Conservation (phyloP, 64 coral and sea anemone genomes). For the Platygyra sinensis region DNA sequence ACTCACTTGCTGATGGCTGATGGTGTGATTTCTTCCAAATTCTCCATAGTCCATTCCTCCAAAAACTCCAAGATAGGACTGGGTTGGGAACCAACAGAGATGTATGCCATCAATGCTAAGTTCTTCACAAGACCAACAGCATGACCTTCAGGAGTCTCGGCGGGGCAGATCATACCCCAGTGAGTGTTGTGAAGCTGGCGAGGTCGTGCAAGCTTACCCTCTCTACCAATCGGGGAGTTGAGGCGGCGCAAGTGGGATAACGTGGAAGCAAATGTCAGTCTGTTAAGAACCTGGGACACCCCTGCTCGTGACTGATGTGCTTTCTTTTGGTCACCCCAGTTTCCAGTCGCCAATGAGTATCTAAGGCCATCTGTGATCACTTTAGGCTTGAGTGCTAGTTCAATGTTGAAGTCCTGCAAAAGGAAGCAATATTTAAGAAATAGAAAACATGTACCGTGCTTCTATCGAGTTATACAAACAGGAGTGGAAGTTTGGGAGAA, state of each 20-base stretch:
- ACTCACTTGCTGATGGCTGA: conserved; percentile 95
- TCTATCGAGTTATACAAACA: too few species aligned
- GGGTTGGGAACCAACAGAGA: conserved; percentile 97
- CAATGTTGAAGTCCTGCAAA: conserved; percentile 94
- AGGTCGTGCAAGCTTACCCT: conserved; percentile 96
- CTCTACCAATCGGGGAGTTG: conserved; percentile 98
- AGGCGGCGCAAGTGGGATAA: conserved; percentile 96
- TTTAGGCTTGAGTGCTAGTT: conserved; percentile 94
- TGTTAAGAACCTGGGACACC: conserved; percentile 95
- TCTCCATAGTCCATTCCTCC: conserved; percentile 99
- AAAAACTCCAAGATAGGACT: conserved; percentile 99
- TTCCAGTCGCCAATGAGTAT: conserved; percentile 96
- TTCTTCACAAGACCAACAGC: conserved; percentile 99
- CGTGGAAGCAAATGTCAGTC: conserved; percentile 96
- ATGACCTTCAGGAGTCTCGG: conserved; percentile 98
- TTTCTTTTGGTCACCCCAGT: conserved; percentile 99
- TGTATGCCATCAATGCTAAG: conserved; percentile 97
- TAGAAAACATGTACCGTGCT: too few species aligned
- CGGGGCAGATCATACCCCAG: conserved; percentile 99
- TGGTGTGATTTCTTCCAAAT: conserved; percentile 98
- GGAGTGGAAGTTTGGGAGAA: too few species aligned
- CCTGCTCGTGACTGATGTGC: conserved; percentile 87
- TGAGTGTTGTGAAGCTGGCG: conserved; percentile 98
- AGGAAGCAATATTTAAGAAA: neutral
- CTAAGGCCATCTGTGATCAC: conserved; percentile 94